Conservation (phyloP, 2,113 vertebrate genomes). For the Melanotaenia duboulayi region DNA sequence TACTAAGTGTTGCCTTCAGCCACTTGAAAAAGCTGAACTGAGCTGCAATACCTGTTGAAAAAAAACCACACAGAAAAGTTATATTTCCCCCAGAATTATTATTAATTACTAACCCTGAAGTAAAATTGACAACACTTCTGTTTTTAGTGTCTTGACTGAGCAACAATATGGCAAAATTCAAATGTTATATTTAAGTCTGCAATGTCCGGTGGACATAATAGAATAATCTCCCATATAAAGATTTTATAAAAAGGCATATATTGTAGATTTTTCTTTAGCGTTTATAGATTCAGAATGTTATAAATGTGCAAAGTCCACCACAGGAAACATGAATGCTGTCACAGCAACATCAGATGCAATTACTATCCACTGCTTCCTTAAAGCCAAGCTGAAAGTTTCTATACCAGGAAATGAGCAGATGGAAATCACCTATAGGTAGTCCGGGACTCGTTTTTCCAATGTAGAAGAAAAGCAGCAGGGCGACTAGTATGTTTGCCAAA, state of each 20-base stretch:
- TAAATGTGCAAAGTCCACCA: too few relatives aligned
- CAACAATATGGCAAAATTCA: background rate
- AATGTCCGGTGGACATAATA: too few relatives aligned
- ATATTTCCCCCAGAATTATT: background rate
- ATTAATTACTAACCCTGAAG: background rate
- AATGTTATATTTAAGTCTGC: too few relatives aligned
- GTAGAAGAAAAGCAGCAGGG: conserved; percentile 90
- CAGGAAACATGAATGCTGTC: background rate
- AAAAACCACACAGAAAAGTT: conserved; percentile 32
- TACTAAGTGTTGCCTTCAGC: conserved; percentile 84
- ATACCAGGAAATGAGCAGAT: conserved; percentile 2
- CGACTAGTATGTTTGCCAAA: conserved; percentile 87
- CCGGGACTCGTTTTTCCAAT: conserved; percentile 93
- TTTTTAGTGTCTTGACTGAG: background rate
- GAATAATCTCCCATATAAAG: background rate
- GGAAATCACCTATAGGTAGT: conserved; percentile 86
- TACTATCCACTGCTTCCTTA: background rate
- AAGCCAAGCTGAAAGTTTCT: background rate
- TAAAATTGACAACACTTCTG: background rate
- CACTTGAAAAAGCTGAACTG: conserved; percentile 92
- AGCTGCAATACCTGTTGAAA: conserved; percentile 87
- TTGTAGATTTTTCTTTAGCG: too few relatives aligned
- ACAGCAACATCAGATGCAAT: background rate
- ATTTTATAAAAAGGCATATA: background rate
- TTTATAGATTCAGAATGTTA: too few relatives aligned